Base-by-base conservation (phyloP, 2,888 invertebrate genomes). In the Trissoscelio sp. region DNA sequence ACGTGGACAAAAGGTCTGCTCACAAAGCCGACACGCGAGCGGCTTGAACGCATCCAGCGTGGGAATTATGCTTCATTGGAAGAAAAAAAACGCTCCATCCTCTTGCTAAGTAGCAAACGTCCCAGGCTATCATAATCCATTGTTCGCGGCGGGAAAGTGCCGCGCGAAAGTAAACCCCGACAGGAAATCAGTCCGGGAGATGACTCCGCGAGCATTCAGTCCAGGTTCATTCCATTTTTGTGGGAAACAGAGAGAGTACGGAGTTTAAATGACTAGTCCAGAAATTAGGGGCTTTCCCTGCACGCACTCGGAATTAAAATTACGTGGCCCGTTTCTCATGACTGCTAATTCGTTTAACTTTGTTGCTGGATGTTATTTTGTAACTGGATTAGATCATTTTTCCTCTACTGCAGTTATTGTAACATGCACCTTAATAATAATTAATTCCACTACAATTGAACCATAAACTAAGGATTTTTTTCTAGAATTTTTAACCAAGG, bases 101-200 rank as follows among this genome's bases (percentile, higher is more conserved):
- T 73, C 46, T 31, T 51, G 53, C 67, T 64, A 66, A 60, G 53
- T 67, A 31, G 69, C 66, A 67, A 67, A 51, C 44, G 70, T 83
- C 82, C 53, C 82, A 82, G 82, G 82, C 79, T 80, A 77, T 80
- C 80, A 77, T 77, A 77, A 82, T 53, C 72, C 44, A 82, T 80
- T 80, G 80, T 80, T 80, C 34, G 16, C 11, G 22, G 39, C 80
- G 80, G 80, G 80, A 75, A 80, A 80, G 80, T 74, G 64, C 62
- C 57, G 55, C 79, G 79, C 74, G 79, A 80, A 80, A 80, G 79
- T 80, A 80, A 80, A 69, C 74, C 57, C 64, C 46, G 44, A 14
- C 79, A n/a, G 69, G 74, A 80, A 80, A 75, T 70, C 53, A 75
- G 57, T 48, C 44, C 67, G 9, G 18, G 44, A 28, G 67, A 73